phyloP scores from a whole-genome alignment of 2,113 vertebrate species.

The Crotalus helleri region DNA sequence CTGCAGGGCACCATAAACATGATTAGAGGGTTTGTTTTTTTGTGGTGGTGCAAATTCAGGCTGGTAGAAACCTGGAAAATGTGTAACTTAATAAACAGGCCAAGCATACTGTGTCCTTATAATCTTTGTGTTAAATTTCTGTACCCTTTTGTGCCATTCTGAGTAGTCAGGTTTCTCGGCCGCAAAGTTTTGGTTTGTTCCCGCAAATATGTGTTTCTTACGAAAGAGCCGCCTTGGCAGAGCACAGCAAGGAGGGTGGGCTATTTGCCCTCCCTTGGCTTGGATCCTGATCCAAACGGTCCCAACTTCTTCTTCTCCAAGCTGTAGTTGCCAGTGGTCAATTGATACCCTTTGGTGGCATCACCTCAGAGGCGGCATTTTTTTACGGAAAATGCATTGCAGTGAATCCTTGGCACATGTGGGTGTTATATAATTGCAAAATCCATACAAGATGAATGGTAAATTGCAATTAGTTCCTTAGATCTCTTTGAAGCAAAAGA shows the following conservation, averaged over 20 bases:
- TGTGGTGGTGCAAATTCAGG: not conserved
- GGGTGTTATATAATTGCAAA: not conserved
- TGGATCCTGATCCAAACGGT: not conserved
- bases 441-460: too few relatives aligned
- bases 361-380: not conserved
- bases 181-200: not conserved
- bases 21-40: not conserved
- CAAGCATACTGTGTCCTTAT: not conserved
- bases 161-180: not conserved
- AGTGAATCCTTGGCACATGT: too few relatives aligned
- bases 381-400: not conserved
- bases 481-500: not conserved
- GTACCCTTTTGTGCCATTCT: not conserved
- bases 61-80: not conserved
- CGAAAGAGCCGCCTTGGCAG: not conserved
- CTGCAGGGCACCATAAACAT: not conserved
- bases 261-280: not conserved
- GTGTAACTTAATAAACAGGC: not conserved
- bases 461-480: not conserved
- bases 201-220: not conserved
- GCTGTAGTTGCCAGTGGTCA: not conserved
- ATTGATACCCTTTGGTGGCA: not conserved
- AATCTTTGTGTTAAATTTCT: not conserved
- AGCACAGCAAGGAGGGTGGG: not conserved
- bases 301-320: not conserved